Evolutionary conservation across 2,888 invertebrate species (phyloP).

Genomic region (Matsumyia berberina): DNA sequence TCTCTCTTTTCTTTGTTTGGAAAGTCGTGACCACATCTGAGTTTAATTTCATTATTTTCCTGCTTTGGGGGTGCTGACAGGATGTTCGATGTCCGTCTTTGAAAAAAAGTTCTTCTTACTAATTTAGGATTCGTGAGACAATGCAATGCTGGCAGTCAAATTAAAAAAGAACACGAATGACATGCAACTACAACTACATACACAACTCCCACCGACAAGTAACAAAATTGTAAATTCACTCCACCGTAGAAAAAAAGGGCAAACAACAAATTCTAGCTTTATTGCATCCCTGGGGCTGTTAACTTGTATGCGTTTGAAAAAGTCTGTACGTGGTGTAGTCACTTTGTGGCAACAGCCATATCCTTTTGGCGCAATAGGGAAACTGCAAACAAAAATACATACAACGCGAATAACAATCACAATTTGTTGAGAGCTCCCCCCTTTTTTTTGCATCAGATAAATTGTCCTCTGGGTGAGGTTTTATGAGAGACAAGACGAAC

Average conservation of each 20-base stretch:
- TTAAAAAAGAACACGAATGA: too few species aligned
- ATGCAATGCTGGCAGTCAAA: too few species aligned
- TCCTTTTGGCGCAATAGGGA: constrained; percentile 7
- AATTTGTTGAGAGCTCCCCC: constrained; percentile 14
- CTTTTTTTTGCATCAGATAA: constrained; percentile 7
- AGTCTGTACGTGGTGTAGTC: constrained; percentile 32
- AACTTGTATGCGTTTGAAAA: constrained; percentile 38
- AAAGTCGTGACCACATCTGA: too few species aligned
- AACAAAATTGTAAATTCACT: constrained; percentile 28
- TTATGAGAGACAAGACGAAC: background rate
- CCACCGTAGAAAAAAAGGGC: constrained; percentile 21
- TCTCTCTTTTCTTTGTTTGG: too few species aligned
- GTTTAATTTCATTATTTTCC: too few species aligned
- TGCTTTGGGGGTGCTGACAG: too few species aligned
- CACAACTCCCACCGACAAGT: background rate
- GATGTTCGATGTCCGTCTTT: too few species aligned
- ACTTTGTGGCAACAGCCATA: constrained; percentile 37
- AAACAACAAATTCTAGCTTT: constrained; percentile 58
- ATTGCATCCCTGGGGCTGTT: constrained; percentile 58
- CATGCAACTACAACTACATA: background rate
- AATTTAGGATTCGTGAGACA: too few species aligned
- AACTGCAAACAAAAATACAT: constrained; percentile 9
- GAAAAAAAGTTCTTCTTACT: too few species aligned
- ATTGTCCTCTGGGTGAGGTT: background rate
- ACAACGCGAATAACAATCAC: constrained; percentile 30